Base-by-base conservation (phyloP, 2,797 vertebrate genomes). In the Pseudomugil gertrudae region DNA sequence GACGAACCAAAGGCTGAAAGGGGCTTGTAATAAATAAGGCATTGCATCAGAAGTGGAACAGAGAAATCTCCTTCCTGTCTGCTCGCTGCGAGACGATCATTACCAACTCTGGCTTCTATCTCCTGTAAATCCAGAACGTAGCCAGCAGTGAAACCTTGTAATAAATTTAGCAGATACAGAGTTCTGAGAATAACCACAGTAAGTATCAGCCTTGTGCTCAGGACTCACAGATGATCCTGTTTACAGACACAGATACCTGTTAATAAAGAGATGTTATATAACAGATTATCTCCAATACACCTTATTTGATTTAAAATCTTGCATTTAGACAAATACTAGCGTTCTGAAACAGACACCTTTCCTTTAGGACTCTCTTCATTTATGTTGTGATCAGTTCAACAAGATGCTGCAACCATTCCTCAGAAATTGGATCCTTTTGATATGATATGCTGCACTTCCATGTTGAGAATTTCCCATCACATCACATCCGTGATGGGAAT, bases 31-130 rank as follows among this genome's bases (percentile, higher is more conserved):
- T 85, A 72, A 86, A 84, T 80, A 85, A 83, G 80, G 74, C 67
- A 72, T 87, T 88, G 86, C 86, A 83, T 88, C 84, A 88, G 79
- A 83, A 75, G 53, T 65, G 72, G 78, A 59, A 81, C 56, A 61
- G 66, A 71, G 79, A 83, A 87, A 83, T 81, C 74, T 69, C 48
- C 71, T 79, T 78, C 57, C 63, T 66, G 56, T 72, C 79, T 76
- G 65, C 50, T 53, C 7, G 30, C 69, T 63, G 73, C 21, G 72
- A 76, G 80, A 82, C 65, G 27, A 54, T 81, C 72, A 81, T 76
- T 78, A 80, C 52, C 33, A 47, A 32, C 69, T 72, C 77, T 56
- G 66, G 76, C 77, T 76, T 79, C 69, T 55, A 72, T 76, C 81
- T 83, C 65, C 71, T 84, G 69, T 69, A 72, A 76, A 66, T 82